Evolutionary conservation across 35 echinoderm and acorn worm species (phyloP).

Genomic region (Lytechinus pictus): DNA sequence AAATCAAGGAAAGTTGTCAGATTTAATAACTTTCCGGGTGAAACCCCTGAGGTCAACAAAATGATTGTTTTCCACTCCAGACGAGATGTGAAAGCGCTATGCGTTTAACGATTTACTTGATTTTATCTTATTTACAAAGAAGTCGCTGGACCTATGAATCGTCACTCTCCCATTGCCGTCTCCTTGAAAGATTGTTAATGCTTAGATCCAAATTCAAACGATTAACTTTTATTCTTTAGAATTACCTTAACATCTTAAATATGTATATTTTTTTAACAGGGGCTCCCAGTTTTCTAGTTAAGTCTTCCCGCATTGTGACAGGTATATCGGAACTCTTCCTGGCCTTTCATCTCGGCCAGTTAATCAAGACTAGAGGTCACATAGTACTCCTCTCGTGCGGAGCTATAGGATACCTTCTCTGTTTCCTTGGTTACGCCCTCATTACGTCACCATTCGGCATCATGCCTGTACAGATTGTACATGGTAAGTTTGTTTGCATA

Average conservation of each 20-base stretch:
- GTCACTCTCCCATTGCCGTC: too few relatives aligned
- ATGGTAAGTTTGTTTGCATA: neutral
- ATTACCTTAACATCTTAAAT: neutral
- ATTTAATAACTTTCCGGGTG: too few relatives aligned
- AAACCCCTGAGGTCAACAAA: too few relatives aligned
- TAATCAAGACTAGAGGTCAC: conserved; percentile 22
- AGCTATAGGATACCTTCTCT: neutral
- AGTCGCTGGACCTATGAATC: too few relatives aligned
- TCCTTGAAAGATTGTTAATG: too few relatives aligned
- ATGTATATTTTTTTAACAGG: neutral
- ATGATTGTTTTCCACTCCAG: too few relatives aligned
- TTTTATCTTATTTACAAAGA: too few relatives aligned
- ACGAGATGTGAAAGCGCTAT: too few relatives aligned
- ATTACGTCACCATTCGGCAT: neutral
- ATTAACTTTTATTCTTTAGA: too few relatives aligned
- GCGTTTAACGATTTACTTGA: too few relatives aligned
- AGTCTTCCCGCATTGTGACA: neutral
- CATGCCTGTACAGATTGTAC: neutral
- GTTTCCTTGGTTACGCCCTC: conserved; percentile 29
- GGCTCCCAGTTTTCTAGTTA: neutral
- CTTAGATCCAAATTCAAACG: too few relatives aligned
- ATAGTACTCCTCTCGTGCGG: neutral
- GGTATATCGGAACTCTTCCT: conserved; percentile 34
- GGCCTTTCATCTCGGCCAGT: neutral
- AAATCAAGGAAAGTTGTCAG: too few relatives aligned